Percentiles rank a stretch among this genome's conserved stretches.
Conservation (phyloP, 1,140 invertebrate genomes). For the Orius insidiosus region DNA sequence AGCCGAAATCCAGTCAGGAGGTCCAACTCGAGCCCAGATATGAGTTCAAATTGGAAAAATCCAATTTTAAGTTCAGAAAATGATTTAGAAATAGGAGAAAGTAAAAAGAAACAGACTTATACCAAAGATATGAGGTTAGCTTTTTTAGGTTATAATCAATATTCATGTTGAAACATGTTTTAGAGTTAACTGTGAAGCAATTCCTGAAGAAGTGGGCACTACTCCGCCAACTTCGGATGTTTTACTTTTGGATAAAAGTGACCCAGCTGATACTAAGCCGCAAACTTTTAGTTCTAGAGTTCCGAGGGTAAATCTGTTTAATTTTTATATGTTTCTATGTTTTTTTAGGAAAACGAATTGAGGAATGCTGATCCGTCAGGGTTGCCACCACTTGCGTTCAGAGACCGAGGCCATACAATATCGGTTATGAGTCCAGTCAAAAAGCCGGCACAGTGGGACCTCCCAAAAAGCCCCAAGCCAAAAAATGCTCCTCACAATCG, state of each 20-base stretch:
- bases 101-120: constrained; percentile 44
- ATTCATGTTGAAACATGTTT: constrained; percentile 1
- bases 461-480: constrained; percentile 20
- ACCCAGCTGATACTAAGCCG: constrained; percentile 2
- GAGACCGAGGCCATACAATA: constrained; percentile 66
- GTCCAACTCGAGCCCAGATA: constrained; percentile 79
- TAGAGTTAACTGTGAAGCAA: constrained; percentile 69
- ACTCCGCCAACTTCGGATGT: constrained; percentile 32
- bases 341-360: constrained; percentile 9
- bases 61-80: constrained; percentile 31
- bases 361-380: constrained; percentile 20
- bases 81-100: constrained; percentile 27
- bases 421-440: constrained; percentile 62
- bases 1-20: constrained; percentile 62
- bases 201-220: constrained; percentile 60
- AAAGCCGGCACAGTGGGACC: constrained; percentile 25
- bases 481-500: constrained; percentile 33
- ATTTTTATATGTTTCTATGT: too few relatives aligned
- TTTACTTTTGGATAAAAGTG: constrained; percentile 2
- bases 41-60: constrained; percentile 71
- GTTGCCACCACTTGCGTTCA: constrained; percentile 33
- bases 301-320: constrained; percentile 5
- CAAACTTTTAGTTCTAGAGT: background rate
- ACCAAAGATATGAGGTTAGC: constrained; percentile 43
- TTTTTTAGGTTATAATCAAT: background rate